A percentile compares a stretch with the other conserved stretches of the same genome.
These are phyloP conservation scores for Hyaena hyaena DNA, from an alignment of 2,113 vertebrate genomes.

Conservation along the genomic window DNA sequence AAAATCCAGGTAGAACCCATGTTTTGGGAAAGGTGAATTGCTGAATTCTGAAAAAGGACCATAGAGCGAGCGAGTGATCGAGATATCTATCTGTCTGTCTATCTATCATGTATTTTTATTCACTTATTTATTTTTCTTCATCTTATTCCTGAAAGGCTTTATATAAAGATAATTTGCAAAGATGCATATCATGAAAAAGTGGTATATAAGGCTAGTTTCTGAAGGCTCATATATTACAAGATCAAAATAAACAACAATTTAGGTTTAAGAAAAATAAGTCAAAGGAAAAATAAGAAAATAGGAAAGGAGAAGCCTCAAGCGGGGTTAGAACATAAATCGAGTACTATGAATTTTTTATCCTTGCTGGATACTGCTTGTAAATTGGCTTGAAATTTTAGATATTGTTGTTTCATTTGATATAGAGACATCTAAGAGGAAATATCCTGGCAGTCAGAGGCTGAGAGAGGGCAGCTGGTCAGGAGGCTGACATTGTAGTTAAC, in stretches of 20 bases:
- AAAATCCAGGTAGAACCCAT: background rate
- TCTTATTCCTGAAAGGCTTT: background rate
- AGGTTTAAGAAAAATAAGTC: background rate
- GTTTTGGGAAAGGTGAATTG: background rate
- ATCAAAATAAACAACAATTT: conserved; percentile 8
- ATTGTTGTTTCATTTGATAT: background rate
- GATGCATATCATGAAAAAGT: background rate
- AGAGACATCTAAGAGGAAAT: background rate
- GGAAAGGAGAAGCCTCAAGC: background rate
- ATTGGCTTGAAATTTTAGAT: background rate
- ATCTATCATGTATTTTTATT: background rate
- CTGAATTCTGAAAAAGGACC: background rate
- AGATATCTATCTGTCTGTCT: background rate
- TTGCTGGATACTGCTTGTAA: background rate
- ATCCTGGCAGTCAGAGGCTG: background rate
- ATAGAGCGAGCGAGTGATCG: too few species aligned
- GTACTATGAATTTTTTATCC: background rate
- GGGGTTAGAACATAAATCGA: background rate
- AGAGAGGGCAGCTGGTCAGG: background rate
- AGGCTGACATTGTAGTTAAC: background rate
- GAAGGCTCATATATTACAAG: background rate
- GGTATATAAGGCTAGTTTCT: background rate
- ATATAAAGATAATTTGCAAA: background rate
- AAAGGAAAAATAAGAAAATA: background rate
- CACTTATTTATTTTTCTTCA: background rate